Evolutionary conservation across 2,888 invertebrate species (phyloP), one percentile per base, ranked within the genome.

Genomic region (Oxycera nigricornis): DNA sequence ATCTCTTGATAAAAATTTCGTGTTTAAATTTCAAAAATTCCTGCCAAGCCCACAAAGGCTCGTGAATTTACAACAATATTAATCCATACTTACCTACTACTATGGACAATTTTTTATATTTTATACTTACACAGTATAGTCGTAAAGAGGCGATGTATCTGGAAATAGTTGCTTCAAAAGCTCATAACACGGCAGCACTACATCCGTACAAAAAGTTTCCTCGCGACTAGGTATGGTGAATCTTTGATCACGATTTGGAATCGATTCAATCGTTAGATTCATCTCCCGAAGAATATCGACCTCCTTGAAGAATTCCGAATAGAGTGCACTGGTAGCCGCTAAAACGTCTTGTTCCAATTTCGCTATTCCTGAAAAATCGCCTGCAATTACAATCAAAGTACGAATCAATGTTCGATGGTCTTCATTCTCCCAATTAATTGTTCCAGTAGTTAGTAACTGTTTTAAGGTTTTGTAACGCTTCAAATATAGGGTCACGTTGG

Each of bases 181-280:
- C 79, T 88, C 82, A 22, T 87, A 83, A 75, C 89, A 89, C 0
- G 90, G 90, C 79, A 90, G 81, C 76, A 89, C 88, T 67, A 90
- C 88, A 39, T 89, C 87, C 0, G 87, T 86, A 22, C 90, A 82
- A 84, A 90, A 90, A 81, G 90, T 88, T 20, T 89, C 87, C 86
- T 91, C 90, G 78, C 90, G 90, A 26, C 89, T 88, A 0, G 90
- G 90, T 80, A 90, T 88, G 81, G 87, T 87, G 76, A 86, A 79
- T 76, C 85, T 82, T 79, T 89, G 89, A 1, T 87, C 87, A 57
- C 90, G 84, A 82, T 90, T 90, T 90, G 90, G 90, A 86, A 90
- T 88, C 76, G 89, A 87, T 3, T 90, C 85, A 0, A 90, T 90
- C 0, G 85, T 86, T 80, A 89, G 86, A 57, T 90, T 90, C 86